Evolutionary conservation across 1,140 invertebrate species (phyloP).

Genomic region (Probaryconus sp.): DNA sequence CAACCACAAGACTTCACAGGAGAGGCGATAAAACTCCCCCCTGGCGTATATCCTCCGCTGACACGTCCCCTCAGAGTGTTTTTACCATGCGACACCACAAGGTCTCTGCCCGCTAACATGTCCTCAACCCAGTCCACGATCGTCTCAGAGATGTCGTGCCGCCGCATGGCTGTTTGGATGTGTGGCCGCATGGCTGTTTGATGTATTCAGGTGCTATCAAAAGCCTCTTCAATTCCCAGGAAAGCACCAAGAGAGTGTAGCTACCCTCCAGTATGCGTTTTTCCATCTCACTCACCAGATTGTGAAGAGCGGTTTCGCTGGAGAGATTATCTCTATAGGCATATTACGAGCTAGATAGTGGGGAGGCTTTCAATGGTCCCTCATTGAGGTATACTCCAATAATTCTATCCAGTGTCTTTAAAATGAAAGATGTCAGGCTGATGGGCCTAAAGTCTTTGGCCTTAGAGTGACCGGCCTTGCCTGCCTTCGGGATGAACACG

Average conservation of each 20-base stretch:
- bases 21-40: too few relatives aligned
- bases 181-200: too few relatives aligned
- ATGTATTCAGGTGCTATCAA: neutral
- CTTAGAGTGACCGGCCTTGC: conserved; percentile 14
- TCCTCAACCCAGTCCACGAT: neutral
- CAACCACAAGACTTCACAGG: neutral
- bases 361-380: neutral
- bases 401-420: conserved; percentile 55
- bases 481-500: conserved; percentile 56
- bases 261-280: neutral
- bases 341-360: conserved; percentile 1
- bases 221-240: conserved; percentile 7
- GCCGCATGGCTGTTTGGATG: neutral
- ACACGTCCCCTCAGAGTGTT: neutral
- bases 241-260: neutral
- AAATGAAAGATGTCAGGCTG: conserved; percentile 59
- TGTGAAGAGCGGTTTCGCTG: conserved; percentile 4
- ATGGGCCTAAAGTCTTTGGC: conserved; percentile 52
- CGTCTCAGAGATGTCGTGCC: neutral
- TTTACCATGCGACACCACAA: neutral
- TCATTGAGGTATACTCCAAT: conserved; percentile 48
- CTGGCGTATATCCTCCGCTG: neutral
- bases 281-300: neutral
- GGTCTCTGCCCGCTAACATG: neutral
- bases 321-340: conserved; percentile 4